Conservation (phyloP, 2,113 vertebrate genomes). For the Pantherophis guttatus region DNA sequence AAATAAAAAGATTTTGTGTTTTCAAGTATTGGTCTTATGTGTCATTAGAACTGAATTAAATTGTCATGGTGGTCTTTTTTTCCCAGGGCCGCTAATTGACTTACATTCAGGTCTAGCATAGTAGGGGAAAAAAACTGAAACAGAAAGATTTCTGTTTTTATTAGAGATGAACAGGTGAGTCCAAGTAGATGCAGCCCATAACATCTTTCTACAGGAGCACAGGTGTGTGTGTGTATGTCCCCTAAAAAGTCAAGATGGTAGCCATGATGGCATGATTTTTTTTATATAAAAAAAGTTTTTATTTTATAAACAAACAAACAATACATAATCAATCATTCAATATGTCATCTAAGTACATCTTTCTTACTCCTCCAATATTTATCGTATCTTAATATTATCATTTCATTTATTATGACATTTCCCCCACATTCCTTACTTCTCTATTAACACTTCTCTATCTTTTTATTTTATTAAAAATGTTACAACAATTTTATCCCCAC, state of each 20-base stretch:
- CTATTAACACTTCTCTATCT: no score
- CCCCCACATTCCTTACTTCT: no score
- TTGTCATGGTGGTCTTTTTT: neutral
- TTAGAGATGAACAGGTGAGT: neutral
- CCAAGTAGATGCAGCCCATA: neutral
- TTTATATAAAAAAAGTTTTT: no score
- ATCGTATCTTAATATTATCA: no score
- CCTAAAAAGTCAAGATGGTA: neutral
- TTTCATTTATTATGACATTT: no score
- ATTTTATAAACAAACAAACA: no score
- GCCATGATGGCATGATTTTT: neutral
- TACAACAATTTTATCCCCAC: no score
- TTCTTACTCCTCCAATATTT: no score
- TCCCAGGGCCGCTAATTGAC: neutral
- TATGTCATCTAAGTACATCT: no score
- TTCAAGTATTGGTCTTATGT: slow-evolving; percentile 29
- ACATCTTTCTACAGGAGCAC: neutral
- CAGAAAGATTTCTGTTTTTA: neutral
- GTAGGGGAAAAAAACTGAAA: neutral
- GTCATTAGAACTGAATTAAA: slow-evolving; percentile 20
- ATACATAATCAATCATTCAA: no score
- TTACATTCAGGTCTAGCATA: slow-evolving; percentile 1
- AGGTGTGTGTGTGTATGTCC: no score
- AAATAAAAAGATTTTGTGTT: slow-evolving; percentile 53
- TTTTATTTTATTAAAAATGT: no score